phyloP scores from a whole-genome alignment of 2,888 invertebrate species.

The Mimas tiliae region DNA sequence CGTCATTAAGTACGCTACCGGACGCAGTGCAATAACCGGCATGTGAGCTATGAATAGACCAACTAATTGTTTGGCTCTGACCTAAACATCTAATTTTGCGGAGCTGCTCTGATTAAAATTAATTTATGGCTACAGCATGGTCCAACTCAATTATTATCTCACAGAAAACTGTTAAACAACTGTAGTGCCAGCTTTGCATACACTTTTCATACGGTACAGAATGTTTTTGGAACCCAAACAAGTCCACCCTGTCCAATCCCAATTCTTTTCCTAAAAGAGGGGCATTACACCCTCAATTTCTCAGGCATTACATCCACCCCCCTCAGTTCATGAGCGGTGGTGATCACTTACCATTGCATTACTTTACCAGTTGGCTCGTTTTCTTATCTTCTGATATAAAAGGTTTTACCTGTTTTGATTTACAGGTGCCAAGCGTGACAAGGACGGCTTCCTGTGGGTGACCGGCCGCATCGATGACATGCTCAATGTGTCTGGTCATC shows the following conservation, averaged over 20 bases:
- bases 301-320: too few species aligned
- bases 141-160: too few species aligned
- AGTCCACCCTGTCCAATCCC: too few species aligned
- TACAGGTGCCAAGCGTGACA: slow-evolving; percentile 94
- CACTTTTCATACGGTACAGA: too few species aligned
- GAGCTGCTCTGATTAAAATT: neutral
- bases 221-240: too few species aligned
- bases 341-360: too few species aligned
- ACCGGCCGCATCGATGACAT: slow-evolving; percentile 99
- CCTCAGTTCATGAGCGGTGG: too few species aligned
- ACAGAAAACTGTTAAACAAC: too few species aligned
- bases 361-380: too few species aligned
- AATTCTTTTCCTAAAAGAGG: too few species aligned
- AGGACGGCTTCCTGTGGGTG: slow-evolving; percentile 98
- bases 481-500: slow-evolving; percentile 98
- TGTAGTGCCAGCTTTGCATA: too few species aligned
- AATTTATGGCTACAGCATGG: neutral
- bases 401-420: slow-evolving; percentile 1
- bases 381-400: neutral
- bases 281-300: too few species aligned
- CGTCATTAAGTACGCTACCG: slow-evolving; percentile 8
- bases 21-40: slow-evolving; percentile 6
- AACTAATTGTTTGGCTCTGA: slow-evolving; percentile 15
- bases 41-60: slow-evolving; percentile 18
- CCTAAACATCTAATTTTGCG: neutral